Evolutionary conservation across 2,113 vertebrate species (phyloP).

Genomic region (Muscicapa adusta): DNA sequence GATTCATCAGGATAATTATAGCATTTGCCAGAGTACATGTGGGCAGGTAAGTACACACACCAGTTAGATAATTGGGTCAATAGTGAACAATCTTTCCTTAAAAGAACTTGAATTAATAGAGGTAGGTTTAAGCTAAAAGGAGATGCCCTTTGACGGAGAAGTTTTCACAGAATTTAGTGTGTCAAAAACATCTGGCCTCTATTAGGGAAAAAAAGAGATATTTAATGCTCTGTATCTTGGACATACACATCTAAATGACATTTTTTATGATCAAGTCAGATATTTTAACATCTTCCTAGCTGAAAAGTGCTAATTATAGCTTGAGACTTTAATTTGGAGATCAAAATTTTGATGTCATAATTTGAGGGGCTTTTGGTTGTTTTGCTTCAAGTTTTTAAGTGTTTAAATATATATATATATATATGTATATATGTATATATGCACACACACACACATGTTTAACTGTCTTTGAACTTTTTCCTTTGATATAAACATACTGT

Average conservation of each 20-base stretch:
- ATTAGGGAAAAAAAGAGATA: neutral
- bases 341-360: neutral
- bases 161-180: neutral
- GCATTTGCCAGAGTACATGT: neutral
- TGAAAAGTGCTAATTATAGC: neutral
- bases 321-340: neutral
- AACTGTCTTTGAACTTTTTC: neutral
- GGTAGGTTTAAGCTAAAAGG: neutral
- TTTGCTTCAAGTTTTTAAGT: neutral
- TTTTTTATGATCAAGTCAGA: neutral
- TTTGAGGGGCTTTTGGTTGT: fast-evolving
- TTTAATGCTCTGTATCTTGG: neutral
- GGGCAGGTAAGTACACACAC: conserved; percentile 8
- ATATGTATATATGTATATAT: neutral
- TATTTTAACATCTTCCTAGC: neutral
- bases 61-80: conserved; percentile 34
- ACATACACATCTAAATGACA: neutral
- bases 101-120: neutral
- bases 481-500: neutral
- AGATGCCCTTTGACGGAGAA: neutral
- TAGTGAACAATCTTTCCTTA: conserved; percentile 1
- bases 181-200: neutral
- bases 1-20: conserved; percentile 45
- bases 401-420: neutral
- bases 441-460: neutral